Conservation (phyloP, 2,113 vertebrate species). For the Eurypyga helias region DNA sequence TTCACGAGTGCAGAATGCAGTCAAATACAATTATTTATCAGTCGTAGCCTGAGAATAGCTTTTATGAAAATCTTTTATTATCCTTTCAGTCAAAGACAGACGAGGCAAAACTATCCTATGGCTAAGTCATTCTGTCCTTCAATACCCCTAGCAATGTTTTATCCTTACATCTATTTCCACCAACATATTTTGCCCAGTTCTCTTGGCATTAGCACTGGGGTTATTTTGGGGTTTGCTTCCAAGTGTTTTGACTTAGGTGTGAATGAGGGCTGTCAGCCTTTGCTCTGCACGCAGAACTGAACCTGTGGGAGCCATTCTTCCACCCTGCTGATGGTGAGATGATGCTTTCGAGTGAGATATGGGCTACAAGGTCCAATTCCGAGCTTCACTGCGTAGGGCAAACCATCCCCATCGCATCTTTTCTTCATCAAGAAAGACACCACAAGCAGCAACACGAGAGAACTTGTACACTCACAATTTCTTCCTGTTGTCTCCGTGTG, state of each 20-base stretch:
- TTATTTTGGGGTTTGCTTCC: background rate
- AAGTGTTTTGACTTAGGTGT: background rate
- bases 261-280: background rate
- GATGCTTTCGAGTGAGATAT: background rate
- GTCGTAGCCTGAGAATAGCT: background rate
- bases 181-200: background rate
- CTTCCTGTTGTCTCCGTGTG: background rate
- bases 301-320: background rate
- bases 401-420: background rate
- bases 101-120: background rate
- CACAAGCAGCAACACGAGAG: background rate
- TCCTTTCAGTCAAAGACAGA: background rate
- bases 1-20: background rate
- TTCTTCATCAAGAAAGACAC: background rate
- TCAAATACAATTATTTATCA: constrained; percentile 7
- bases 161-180: background rate
- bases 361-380: background rate
- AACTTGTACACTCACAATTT: background rate
- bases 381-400: background rate
- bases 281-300: background rate
- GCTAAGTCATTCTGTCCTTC: background rate
- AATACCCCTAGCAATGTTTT: background rate
- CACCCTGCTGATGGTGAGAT: background rate
- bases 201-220: background rate
- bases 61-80: background rate